Evolutionary conservation across 1,140 invertebrate species (phyloP), one percentile per base, ranked within the genome.

Genomic region (Pseudomyrmex flavicornis): DNA sequence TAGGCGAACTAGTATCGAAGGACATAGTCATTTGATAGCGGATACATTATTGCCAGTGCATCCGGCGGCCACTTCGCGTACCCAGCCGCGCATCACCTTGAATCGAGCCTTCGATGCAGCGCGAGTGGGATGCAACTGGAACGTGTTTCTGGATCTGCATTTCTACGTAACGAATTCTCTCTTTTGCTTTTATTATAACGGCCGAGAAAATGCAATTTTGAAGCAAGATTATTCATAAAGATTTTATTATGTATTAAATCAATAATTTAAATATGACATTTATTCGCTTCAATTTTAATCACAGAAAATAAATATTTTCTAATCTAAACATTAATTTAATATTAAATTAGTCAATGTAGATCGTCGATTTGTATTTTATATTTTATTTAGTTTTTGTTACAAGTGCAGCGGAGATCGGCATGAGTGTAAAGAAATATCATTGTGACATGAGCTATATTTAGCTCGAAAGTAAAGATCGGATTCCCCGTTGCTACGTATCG

Each of bases 1-100:
- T 87, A 87, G 80, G 61, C 62, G 86, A 87, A 84, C 72, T 79
- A 87, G 22, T 76, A 84, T 84, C 58, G 85, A 87, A 87, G 86
- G 86, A 58, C 73, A 68, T 75, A 87, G 17, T 59, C 56, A 87
- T 87, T 87, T 84, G 75, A 48, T 44, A 44, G 52, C 52, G 82
- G 73, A 87, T 86, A 84, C 82, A 79, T 87, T 87, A 87, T 85
- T 65, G 26, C 72, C 61, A 20, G 66, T 87, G 85, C 85, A 87
- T 87, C 86, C 86, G 86, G 85, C 61, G 86, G 85, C 61, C 73
- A 20, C n/a, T 83, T 35, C 15, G 68, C 58, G 76, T 69, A 85
- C 58, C 58, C 66, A 62, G 54, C 58, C 22, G 79, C 26, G 61
- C 46, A 66, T 87, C 61, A 84, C 86, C 85, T 87, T 87, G 86